phyloP scores from a whole-genome alignment of 2,113 vertebrate species.

The Pterocles orientalis region DNA sequence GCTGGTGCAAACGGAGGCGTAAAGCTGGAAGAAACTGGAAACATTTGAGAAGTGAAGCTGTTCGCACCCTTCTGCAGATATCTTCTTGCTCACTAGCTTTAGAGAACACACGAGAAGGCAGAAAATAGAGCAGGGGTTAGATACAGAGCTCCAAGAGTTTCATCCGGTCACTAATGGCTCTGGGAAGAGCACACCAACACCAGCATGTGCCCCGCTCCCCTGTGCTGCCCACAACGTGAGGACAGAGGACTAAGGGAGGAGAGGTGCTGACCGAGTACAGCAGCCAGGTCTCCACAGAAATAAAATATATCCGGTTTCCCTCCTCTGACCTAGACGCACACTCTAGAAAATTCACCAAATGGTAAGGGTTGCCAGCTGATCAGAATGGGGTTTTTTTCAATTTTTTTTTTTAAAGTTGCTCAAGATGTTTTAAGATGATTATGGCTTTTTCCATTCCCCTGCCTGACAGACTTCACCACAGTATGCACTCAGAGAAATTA shows the following conservation, averaged over 20 bases:
- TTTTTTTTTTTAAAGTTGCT: neutral
- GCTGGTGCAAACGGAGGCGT: neutral
- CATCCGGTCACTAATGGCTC: neutral
- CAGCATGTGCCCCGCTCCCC: neutral
- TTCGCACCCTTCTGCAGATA: neutral
- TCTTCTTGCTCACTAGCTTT: neutral
- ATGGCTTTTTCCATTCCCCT: neutral
- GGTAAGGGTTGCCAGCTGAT: neutral
- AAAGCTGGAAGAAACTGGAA: neutral
- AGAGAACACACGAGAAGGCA: neutral
- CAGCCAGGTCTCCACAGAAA: neutral
- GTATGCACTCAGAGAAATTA: neutral
- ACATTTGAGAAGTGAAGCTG: neutral
- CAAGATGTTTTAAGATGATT: neutral
- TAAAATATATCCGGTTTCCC: neutral
- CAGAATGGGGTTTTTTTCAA: neutral
- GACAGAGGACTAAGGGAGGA: neutral
- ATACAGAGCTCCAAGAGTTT: neutral
- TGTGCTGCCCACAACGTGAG: neutral
- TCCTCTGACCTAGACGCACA: neutral
- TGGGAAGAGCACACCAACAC: neutral
- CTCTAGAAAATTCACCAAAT: neutral
- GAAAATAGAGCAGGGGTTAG: neutral
- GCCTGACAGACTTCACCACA: neutral
- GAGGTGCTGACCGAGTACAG: neutral